Conservation (phyloP, 53 echinoderm and acorn worm species). For the Mesocentrotus franciscanus region DNA sequence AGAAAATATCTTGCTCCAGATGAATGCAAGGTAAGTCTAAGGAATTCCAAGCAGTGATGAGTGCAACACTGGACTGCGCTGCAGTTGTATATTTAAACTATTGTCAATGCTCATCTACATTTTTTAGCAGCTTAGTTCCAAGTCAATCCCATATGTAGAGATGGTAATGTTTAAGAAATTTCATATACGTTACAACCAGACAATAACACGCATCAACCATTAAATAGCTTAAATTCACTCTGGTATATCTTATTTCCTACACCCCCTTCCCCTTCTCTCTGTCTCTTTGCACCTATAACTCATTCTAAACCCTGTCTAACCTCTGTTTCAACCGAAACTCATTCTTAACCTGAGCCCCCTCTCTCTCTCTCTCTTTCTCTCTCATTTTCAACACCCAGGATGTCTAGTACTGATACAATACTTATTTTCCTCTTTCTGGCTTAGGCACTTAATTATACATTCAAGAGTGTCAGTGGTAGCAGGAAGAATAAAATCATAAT, state of each 20-base stretch:
- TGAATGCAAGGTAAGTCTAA: not conserved
- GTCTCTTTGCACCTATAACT: not conserved
- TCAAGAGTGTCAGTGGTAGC: not conserved
- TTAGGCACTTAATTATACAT: not conserved
- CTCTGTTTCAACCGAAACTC: not conserved
- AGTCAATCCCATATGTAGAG: not conserved
- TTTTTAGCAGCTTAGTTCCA: not conserved
- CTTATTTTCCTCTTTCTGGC: not conserved
- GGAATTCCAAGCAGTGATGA: not conserved
- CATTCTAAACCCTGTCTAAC: not conserved
- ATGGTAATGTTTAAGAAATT: not conserved
- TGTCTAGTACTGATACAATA: not conserved
- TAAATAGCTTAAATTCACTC: not conserved
- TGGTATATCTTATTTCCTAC: not conserved
- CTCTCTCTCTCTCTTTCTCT: slow-evolving; percentile 14
- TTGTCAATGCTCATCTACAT: not conserved
- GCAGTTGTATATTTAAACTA: not conserved
- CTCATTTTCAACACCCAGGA: not conserved
- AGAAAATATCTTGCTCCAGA: not conserved
- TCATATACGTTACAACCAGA: not conserved
- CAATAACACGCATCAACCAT: not conserved
- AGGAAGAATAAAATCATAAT: not conserved
- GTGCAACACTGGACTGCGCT: not conserved
- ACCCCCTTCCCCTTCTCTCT: not conserved
- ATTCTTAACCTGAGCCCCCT: not conserved